Evolutionary conservation across 2,888 invertebrate species (phyloP), one percentile per base, ranked within the genome.

Genomic region (Chrysina gloriosa): DNA sequence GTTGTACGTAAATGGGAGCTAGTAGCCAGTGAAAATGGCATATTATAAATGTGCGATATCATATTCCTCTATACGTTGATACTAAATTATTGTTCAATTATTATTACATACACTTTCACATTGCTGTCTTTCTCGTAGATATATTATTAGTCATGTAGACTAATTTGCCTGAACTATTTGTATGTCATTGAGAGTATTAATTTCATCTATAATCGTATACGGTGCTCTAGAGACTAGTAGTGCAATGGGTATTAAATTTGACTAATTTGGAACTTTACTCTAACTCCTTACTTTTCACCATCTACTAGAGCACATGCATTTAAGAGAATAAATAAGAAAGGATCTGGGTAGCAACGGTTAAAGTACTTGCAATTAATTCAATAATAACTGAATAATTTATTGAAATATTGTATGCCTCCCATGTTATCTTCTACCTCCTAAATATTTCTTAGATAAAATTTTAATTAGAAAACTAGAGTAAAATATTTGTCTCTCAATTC

Each of bases 1-100:
- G 50, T n/a, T n/a, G n/a, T 50, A 50, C 27, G n/a, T 42, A 42
- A 50, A 50, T 50, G 11, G 9, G 25, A 50, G 42, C 42, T 42
- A 42, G 16, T 19, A 42, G 7, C 42, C 19, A 42, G 42, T 42
- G 19, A 7, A 42, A 3, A 14, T 9, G 19, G 7, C 36, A 36
- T n/a, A 14, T 36, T 36, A 36, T 36, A 36, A n/a, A 36, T 36
- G 19, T 19, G 7, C 14, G 42, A 42, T 16, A 42, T 42, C 19
- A 19, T 14, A 42, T 42, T 5, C 16, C 42, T 42, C 14, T 19
- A 19, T 42, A 42, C 14, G 14, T 42, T 42, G 42, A 42, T 14
- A 42, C 14, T 42, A 42, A 42, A 19, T 42, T 42, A 42, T 42
- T 42, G 42, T 42, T 16, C 42, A 42, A 42, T 42, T 42, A 42